phyloP scores from a whole-genome alignment of 2,888 invertebrate genomes.

The Nomada hirtipes region DNA sequence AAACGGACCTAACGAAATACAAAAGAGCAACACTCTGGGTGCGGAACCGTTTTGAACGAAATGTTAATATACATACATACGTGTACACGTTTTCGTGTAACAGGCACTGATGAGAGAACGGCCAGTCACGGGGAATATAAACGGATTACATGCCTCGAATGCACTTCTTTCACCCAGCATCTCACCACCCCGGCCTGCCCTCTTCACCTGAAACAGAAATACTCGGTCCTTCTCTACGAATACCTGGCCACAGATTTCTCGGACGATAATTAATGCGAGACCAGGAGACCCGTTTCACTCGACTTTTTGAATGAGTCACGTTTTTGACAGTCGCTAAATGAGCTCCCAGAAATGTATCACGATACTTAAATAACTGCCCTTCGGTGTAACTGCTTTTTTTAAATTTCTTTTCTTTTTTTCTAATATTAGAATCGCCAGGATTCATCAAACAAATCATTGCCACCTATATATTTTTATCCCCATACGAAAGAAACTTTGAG shows the following conservation, averaged over 20 bases:
- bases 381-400: no score
- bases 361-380: neutral
- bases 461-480: neutral
- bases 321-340: constrained; percentile 45
- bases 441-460: neutral
- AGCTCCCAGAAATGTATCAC: neutral
- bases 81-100: constrained; percentile 67
- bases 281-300: constrained; percentile 45
- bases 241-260: constrained; percentile 65
- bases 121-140: constrained; percentile 72
- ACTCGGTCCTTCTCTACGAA: constrained; percentile 50
- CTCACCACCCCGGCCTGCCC: constrained; percentile 34
- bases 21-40: neutral
- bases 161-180: constrained; percentile 62
- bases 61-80: neutral
- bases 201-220: constrained; percentile 51
- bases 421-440: neutral
- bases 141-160: constrained; percentile 75
- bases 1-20: neutral
- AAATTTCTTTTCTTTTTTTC: neutral
- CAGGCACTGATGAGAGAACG: constrained; percentile 68
- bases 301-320: constrained; percentile 38
- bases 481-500: neutral
- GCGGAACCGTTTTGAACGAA: neutral
- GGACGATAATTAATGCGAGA: constrained; percentile 69